A percentile compares a stretch with the other conserved stretches of the same genome.
These are phyloP conservation scores for Ylistrum balloti DNA, from an alignment of 1,140 invertebrate genomes.

Conservation along the genomic window DNA sequence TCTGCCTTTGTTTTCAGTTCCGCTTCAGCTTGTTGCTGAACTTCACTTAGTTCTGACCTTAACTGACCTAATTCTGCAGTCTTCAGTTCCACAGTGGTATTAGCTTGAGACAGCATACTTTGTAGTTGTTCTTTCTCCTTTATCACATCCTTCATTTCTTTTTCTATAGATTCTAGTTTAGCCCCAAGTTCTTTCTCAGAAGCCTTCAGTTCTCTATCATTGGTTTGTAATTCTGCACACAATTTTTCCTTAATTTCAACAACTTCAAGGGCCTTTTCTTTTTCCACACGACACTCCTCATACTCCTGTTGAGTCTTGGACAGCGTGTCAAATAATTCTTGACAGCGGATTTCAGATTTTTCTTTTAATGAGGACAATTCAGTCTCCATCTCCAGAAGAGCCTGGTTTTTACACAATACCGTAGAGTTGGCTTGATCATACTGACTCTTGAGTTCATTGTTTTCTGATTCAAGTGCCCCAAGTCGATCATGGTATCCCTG, in stretches of 20 bases:
- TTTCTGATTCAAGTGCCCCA: background rate
- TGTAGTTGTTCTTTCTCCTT: slow-evolving; percentile 44
- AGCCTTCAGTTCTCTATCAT: background rate
- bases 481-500: slow-evolving; percentile 1
- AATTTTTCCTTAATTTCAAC: slow-evolving; percentile 47
- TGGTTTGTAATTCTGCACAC: background rate
- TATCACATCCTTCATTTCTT: slow-evolving; percentile 27
- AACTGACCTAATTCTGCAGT: slow-evolving; percentile 47
- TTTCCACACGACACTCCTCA: slow-evolving; percentile 11
- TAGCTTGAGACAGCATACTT: slow-evolving; percentile 34
- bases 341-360: background rate
- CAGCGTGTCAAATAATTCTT: background rate
- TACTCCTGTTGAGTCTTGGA: background rate
- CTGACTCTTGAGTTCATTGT: background rate
- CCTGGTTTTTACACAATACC: background rate
- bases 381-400: background rate
- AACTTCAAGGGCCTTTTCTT: slow-evolving; percentile 44
- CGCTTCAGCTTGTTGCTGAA: background rate
- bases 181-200: background rate
- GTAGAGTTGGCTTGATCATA: background rate
- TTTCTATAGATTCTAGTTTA: background rate
- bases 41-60: slow-evolving; percentile 48
- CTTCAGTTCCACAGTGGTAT: slow-evolving; percentile 43
- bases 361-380: slow-evolving; percentile 3
- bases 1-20: slow-evolving; percentile 47